These are phyloP conservation scores for Anguilla megastoma DNA, from an alignment of 2,797 vertebrate species.

Conservation along the genomic window DNA sequence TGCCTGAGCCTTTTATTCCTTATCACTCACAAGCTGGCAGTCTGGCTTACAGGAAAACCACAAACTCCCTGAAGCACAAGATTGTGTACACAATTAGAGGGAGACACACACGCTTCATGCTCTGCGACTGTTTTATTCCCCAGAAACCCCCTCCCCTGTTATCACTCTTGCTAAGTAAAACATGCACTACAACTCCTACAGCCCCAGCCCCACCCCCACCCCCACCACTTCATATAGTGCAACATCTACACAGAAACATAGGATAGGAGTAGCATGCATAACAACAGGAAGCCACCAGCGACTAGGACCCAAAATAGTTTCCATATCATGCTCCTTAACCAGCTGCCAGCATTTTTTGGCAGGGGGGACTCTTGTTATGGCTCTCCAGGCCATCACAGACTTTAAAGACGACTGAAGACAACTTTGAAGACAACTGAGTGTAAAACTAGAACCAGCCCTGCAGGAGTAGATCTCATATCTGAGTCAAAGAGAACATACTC, in stretches of 20 bases:
- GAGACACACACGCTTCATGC: not conserved
- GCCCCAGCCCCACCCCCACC: not conserved
- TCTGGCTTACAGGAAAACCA: not conserved
- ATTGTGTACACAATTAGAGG: conserved; percentile 1
- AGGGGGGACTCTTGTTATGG: not conserved
- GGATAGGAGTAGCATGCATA: not conserved
- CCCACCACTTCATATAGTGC: not conserved
- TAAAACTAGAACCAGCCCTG: not conserved
- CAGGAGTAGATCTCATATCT: not conserved
- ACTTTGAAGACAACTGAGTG: not conserved
- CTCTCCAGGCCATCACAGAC: not conserved
- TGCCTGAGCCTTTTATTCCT: too few relatives aligned
- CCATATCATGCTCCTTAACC: not conserved
- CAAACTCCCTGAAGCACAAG: not conserved
- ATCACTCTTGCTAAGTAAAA: not conserved
- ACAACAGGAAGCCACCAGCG: not conserved
- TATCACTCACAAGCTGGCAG: too few relatives aligned
- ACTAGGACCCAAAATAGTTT: not conserved
- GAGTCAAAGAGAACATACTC: not conserved
- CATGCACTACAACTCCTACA: not conserved
- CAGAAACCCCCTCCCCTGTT: not conserved
- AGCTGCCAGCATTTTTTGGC: not conserved
- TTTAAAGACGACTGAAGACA: not conserved
- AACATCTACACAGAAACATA: not conserved
- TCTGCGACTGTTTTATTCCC: not conserved